Conservation (phyloP, 2,113 vertebrate genomes). For the Empidonax alnorum region DNA sequence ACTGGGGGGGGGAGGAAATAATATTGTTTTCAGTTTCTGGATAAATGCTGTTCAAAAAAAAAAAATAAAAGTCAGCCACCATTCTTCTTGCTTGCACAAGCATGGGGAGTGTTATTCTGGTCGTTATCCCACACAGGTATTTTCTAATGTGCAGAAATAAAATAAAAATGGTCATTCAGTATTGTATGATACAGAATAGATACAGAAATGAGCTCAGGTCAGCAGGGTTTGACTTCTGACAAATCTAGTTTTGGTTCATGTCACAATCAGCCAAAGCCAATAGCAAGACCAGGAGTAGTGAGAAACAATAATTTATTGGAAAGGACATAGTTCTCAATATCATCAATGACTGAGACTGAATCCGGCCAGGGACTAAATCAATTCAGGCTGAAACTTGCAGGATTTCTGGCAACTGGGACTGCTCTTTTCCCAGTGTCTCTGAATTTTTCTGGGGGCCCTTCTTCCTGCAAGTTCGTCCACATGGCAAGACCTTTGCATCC, state of each 20-base stretch:
- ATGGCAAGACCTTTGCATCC: background rate
- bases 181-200: accelerated
- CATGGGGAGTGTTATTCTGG: accelerated
- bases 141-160: background rate
- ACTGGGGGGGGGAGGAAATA: accelerated
- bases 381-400: background rate
- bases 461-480: background rate
- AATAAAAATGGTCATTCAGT: background rate
- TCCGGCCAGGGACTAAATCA: background rate
- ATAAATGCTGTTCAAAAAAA: background rate
- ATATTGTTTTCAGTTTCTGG: background rate
- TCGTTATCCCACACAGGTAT: accelerated
- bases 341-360: background rate
- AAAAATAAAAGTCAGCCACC: background rate
- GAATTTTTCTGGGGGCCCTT: background rate
- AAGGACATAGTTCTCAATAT: background rate
- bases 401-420: background rate
- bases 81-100: background rate
- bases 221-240: background rate
- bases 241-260: background rate
- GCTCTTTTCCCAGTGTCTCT: background rate
- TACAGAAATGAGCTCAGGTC: accelerated
- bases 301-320: background rate
- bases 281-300: background rate
- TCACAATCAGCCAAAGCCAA: background rate